These are phyloP conservation scores for Nerophis lumbriciformis DNA, from an alignment of 2,113 vertebrate genomes.

Conservation along the genomic window DNA sequence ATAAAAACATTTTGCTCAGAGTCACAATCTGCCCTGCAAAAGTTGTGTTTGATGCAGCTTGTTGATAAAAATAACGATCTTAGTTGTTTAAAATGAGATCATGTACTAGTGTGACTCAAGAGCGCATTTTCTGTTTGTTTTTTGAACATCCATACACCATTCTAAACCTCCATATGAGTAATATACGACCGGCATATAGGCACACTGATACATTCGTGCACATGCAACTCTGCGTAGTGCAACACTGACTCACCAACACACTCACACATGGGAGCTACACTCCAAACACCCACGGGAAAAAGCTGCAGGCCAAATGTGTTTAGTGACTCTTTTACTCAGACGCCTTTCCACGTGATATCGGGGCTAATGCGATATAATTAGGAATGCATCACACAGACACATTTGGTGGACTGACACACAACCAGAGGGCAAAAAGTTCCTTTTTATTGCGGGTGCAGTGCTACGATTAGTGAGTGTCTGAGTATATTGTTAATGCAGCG, in stretches of 20 bases:
- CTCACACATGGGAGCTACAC: conserved; percentile 22
- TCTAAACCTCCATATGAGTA: not conserved
- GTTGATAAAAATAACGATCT: too few species aligned
- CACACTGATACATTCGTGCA: conserved; percentile 1
- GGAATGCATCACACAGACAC: conserved; percentile 36
- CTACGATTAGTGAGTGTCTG: conserved; percentile 7
- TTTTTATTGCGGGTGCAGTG: conserved; percentile 10
- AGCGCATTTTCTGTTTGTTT: too few species aligned
- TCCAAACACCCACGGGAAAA: conserved; percentile 37
- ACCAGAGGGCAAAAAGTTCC: conserved; percentile 39
- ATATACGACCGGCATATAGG: not conserved
- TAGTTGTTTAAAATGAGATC: too few species aligned
- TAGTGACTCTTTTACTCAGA: conserved; percentile 56
- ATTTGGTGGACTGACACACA: conserved; percentile 49
- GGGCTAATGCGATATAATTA: conserved; percentile 61
- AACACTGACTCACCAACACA: conserved; percentile 34
- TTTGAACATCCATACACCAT: not conserved
- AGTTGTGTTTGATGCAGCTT: too few species aligned
- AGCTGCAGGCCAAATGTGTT: conserved; percentile 58
- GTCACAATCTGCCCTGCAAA: too few species aligned
- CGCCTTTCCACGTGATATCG: conserved; percentile 55
- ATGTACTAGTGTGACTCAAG: too few species aligned
- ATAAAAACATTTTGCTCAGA: too few species aligned
- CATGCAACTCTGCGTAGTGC: conserved; percentile 13
- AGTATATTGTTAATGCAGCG: conserved; percentile 36